phyloP scores from a whole-genome alignment of 2,888 invertebrate genomes.

The Parnassius smintheus region DNA sequence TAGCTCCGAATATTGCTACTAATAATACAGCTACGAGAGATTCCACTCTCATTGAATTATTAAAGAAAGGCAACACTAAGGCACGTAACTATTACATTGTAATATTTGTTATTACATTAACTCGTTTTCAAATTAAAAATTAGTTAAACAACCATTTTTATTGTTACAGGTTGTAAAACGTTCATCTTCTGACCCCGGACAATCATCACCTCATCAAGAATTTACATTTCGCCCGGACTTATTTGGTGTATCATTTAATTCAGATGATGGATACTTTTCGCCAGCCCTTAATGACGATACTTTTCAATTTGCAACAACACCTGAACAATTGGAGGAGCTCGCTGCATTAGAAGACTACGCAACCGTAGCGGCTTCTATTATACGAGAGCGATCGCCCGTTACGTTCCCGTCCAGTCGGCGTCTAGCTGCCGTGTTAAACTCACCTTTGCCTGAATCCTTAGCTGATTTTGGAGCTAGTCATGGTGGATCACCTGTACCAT shows the following conservation, averaged over 20 bases:
- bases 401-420: slow-evolving; percentile 85
- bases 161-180: slow-evolving; percentile 83
- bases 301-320: slow-evolving; percentile 82
- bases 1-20: slow-evolving; percentile 54
- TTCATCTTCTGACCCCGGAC: slow-evolving; percentile 87
- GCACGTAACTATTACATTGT: slow-evolving; percentile 42
- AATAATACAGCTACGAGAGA: slow-evolving; percentile 81
- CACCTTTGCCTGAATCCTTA: slow-evolving; percentile 88
- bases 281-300: slow-evolving; percentile 88
- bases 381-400: slow-evolving; percentile 80
- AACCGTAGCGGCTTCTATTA: slow-evolving; percentile 77
- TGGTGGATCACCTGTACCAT: slow-evolving; percentile 74
- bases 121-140: not conserved
- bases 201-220: slow-evolving; percentile 79
- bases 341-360: slow-evolving; percentile 83
- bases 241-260: slow-evolving; percentile 84
- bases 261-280: slow-evolving; percentile 83
- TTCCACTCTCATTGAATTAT: slow-evolving; percentile 88
- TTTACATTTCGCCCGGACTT: slow-evolving; percentile 82
- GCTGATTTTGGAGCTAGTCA: slow-evolving; percentile 92
- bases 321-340: slow-evolving; percentile 84
- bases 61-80: slow-evolving; percentile 85
- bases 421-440: slow-evolving; percentile 88
- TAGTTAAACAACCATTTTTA: not conserved
- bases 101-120: not conserved